Percentiles rank a stretch among this genome's conserved stretches.
Conservation (phyloP, 2,113 vertebrate genomes). For the Anoplopoma fimbria region DNA sequence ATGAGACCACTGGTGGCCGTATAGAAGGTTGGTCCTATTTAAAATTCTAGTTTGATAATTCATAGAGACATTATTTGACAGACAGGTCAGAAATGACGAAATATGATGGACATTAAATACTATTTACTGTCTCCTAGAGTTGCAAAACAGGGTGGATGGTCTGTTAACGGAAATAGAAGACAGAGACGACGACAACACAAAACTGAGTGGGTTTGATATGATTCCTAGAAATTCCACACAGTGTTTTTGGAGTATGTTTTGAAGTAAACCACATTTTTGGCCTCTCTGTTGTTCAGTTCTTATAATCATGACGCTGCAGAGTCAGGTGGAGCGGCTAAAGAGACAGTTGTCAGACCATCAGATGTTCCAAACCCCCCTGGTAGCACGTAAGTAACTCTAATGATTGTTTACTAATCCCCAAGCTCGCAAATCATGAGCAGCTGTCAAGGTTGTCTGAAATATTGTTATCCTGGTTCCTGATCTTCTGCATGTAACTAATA, state of each 20-base stretch:
- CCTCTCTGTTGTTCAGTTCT: conserved; percentile 45
- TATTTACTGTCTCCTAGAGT: conserved; percentile 16
- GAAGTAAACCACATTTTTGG: not conserved
- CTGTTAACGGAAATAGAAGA: not conserved
- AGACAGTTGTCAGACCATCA: accelerated
- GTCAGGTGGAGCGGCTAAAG: conserved; percentile 43
- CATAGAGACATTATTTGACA: not conserved
- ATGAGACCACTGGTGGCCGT: not conserved
- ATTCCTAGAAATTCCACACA: no score
- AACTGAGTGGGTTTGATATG: conserved; percentile 47
- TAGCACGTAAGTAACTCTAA: conserved; percentile 30
- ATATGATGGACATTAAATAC: not conserved
- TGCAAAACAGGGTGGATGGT: conserved; percentile 19
- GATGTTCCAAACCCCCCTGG: not conserved
- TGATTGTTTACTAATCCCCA: not conserved
- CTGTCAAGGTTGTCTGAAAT: not conserved
- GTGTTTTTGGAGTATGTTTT: not conserved
- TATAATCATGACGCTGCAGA: conserved; percentile 33
- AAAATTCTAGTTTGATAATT: no score
- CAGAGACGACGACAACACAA: not conserved
- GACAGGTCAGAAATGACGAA: not conserved
- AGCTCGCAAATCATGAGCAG: not conserved
- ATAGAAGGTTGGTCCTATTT: conserved; percentile 6
- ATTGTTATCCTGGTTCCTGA: not conserved
- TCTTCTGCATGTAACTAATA: not conserved